phyloP scores from a whole-genome alignment of 1,140 invertebrate species.

The Drosophila persimilis region DNA sequence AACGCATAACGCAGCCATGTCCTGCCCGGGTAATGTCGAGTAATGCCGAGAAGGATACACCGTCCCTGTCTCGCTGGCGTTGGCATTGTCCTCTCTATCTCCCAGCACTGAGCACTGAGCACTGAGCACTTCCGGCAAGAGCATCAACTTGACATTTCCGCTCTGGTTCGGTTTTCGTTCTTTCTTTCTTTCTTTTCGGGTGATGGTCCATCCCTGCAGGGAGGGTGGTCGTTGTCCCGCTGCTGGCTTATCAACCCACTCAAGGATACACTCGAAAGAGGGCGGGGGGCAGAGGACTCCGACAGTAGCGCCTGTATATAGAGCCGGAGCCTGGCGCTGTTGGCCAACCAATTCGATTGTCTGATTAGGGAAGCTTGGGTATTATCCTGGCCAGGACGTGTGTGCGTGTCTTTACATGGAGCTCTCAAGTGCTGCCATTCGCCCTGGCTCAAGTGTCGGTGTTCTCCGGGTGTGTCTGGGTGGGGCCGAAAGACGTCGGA shows the following conservation, averaged over 20 bases:
- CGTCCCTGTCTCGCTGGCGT: slow-evolving; percentile 9
- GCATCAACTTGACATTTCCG: slow-evolving; percentile 82
- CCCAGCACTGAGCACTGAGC: slow-evolving; percentile 56
- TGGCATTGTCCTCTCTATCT: slow-evolving; percentile 66
- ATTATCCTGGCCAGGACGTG: slow-evolving; percentile 69
- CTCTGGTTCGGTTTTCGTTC: slow-evolving; percentile 33
- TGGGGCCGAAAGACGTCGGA: neutral
- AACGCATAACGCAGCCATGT: slow-evolving; percentile 63
- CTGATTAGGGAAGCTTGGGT: slow-evolving; percentile 52
- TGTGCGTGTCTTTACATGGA: slow-evolving; percentile 46
- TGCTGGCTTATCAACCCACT: slow-evolving; percentile 49
- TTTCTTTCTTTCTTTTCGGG: slow-evolving; percentile 37
- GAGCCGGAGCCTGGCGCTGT: slow-evolving; percentile 3
- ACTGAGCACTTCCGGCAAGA: slow-evolving; percentile 78
- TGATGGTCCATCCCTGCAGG: slow-evolving; percentile 9
- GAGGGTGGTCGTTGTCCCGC: slow-evolving; percentile 35
- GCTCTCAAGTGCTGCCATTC: slow-evolving; percentile 70
- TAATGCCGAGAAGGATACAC: slow-evolving; percentile 66
- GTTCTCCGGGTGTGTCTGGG: slow-evolving; percentile 10
- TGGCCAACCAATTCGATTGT: slow-evolving; percentile 48
- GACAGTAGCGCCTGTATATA: slow-evolving; percentile 26
- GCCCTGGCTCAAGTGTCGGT: slow-evolving; percentile 75
- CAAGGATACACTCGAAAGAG: slow-evolving; percentile 30
- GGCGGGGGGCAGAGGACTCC: neutral
- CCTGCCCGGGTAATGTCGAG: slow-evolving; percentile 27